Percentiles rank a stretch among this genome's conserved stretches.
Conservation (phyloP, 2,797 vertebrate genomes). For the Lagorchestes hirsutus region DNA sequence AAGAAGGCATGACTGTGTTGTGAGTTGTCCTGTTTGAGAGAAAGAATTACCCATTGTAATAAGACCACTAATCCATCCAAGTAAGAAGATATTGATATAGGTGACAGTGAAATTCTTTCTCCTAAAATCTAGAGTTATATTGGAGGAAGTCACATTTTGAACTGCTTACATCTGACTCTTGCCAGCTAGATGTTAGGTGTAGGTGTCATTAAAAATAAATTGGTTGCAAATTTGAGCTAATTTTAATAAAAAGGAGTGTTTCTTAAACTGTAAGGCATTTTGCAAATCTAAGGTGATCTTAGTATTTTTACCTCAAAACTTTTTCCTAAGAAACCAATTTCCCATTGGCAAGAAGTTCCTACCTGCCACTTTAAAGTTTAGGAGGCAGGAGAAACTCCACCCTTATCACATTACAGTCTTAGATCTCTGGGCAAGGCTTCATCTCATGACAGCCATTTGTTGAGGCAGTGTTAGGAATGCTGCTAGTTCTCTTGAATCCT, state of each 20-base stretch:
- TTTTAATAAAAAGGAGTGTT: not conserved
- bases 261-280: not conserved
- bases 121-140: not conserved
- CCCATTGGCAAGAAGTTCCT: not conserved
- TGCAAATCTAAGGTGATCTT: not conserved
- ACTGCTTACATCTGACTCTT: not conserved
- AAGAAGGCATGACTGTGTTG: not conserved
- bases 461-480: not conserved
- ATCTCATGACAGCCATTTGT: not conserved
- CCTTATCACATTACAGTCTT: not conserved
- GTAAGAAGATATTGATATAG: not conserved
- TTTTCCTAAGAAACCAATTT: not conserved
- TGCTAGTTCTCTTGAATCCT: not conserved
- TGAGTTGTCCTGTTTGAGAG: not conserved
- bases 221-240: not conserved
- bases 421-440: not conserved
- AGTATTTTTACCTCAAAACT: not conserved
- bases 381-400: not conserved
- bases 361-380: not conserved
- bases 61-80: not conserved
- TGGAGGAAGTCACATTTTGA: not conserved
- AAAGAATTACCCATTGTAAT: not conserved
- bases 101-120: conserved; percentile 29
- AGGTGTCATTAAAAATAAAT: conserved; percentile 47
- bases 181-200: conserved; percentile 43